These are phyloP conservation scores for Andrena marginata DNA, from an alignment of 2,888 invertebrate genomes.

Conservation along the genomic window DNA sequence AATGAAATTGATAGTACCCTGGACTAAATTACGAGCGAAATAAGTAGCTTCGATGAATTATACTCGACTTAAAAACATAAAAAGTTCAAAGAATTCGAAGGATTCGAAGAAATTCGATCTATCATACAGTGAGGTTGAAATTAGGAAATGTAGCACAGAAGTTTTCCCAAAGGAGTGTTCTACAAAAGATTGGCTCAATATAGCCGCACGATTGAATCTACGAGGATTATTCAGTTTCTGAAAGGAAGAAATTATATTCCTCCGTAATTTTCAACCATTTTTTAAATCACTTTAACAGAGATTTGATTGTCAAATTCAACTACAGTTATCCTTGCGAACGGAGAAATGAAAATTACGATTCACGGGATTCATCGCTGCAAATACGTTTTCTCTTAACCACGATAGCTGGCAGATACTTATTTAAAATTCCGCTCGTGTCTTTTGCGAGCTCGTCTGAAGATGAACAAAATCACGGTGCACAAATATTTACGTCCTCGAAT, in stretches of 20 bases:
- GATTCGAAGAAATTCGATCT: background rate
- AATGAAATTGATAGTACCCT: background rate
- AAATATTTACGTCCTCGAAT: slow-evolving; percentile 48
- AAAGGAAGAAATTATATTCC: no score
- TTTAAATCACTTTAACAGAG: background rate
- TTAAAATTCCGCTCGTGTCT: slow-evolving; percentile 65
- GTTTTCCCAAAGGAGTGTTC: no score
- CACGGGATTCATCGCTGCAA: slow-evolving; percentile 33
- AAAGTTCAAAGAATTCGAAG: background rate
- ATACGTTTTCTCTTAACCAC: slow-evolving; percentile 61
- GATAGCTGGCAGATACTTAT: slow-evolving; percentile 51
- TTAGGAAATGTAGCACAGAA: no score
- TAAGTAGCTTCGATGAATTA: background rate
- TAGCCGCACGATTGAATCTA: background rate
- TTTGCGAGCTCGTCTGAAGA: slow-evolving; percentile 29
- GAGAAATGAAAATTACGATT: slow-evolving; percentile 44
- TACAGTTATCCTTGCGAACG: slow-evolving; percentile 8
- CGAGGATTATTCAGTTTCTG: background rate
- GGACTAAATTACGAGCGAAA: background rate
- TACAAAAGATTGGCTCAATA: no score
- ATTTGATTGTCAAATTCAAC: background rate
- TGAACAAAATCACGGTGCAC: slow-evolving; percentile 48
- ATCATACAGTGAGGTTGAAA: no score
- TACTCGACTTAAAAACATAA: background rate
- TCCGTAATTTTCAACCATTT: background rate